A percentile compares a stretch with the other conserved stretches of the same genome.
Conservation (phyloP, 2,888 invertebrate genomes). For the Rhingia rostrata region DNA sequence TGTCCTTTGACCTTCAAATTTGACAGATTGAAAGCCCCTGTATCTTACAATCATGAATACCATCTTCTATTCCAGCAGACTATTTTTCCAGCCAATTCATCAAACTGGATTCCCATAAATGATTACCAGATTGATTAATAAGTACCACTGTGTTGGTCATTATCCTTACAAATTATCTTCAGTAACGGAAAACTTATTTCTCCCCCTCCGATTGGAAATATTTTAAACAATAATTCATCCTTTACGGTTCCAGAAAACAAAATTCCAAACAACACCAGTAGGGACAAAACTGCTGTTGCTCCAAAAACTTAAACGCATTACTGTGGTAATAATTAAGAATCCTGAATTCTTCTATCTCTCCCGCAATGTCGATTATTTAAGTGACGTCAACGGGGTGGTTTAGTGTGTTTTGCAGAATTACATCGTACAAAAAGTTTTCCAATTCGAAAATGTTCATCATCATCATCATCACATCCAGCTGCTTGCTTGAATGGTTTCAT, state of each 20-base stretch:
- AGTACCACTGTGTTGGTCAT: conserved; percentile 11
- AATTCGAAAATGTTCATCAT: conserved; percentile 6
- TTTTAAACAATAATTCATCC: neutral
- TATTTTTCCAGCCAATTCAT: neutral
- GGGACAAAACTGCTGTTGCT: conserved; percentile 10
- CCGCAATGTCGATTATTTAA: neutral
- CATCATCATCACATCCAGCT: conserved; percentile 17
- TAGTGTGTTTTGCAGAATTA: conserved; percentile 2
- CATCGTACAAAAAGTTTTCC: conserved; percentile 3
- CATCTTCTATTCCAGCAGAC: neutral
- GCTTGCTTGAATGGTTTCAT: conserved; percentile 43
- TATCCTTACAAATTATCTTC: conserved; percentile 24
- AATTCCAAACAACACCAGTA: neutral
- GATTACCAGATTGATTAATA: conserved; percentile 36
- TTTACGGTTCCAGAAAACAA: conserved; percentile 9
- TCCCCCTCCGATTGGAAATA: neutral
- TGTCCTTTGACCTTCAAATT: too few relatives aligned
- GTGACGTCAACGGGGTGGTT: neutral
- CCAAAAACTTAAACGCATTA: conserved; percentile 24
- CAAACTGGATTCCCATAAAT: conserved; percentile 18
- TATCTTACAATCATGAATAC: neutral
- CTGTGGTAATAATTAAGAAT: conserved; percentile 34
- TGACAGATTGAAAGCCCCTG: too few relatives aligned
- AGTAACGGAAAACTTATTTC: neutral
- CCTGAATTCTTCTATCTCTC: neutral